Conservation (phyloP, 1,140 invertebrate species). For the Caerostris extrusa region DNA sequence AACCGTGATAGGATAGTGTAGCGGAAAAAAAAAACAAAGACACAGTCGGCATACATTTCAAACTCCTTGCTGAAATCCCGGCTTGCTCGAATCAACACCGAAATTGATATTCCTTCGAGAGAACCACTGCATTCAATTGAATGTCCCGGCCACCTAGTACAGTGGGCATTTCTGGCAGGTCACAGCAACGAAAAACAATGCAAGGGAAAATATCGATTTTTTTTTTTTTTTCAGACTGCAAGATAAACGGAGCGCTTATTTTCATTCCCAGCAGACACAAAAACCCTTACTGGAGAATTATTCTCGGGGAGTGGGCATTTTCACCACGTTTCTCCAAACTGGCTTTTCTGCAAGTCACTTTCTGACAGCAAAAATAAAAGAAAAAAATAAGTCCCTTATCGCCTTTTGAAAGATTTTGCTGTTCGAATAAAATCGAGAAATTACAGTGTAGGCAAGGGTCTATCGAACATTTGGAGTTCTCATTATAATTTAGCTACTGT, state of each 20-base stretch:
- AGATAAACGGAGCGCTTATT: not conserved
- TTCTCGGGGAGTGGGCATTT: not conserved
- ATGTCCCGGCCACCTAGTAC: constrained; percentile 5
- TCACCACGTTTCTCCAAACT: not conserved
- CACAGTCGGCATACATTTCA: not conserved
- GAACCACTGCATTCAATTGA: not conserved
- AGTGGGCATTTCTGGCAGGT: not conserved
- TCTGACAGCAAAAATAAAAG: not conserved
- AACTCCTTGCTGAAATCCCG: not conserved
- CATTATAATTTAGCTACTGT: too few relatives aligned
- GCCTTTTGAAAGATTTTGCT: not conserved
- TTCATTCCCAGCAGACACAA: not conserved
- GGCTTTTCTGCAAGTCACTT: not conserved
- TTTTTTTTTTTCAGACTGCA: not conserved
- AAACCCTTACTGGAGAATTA: constrained; percentile 5
- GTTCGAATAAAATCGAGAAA: not conserved
- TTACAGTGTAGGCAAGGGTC: not conserved
- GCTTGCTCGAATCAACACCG: not conserved
- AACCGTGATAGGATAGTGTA: too few relatives aligned
- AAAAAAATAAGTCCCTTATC: not conserved
- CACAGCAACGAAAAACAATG: not conserved
- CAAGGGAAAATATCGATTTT: not conserved
- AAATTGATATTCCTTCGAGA: constrained; percentile 4
- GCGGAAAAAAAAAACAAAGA: not conserved
- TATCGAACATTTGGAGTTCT: not conserved